Evolutionary conservation across 2,888 invertebrate species (phyloP).

Genomic region (Apamea sordens): DNA sequence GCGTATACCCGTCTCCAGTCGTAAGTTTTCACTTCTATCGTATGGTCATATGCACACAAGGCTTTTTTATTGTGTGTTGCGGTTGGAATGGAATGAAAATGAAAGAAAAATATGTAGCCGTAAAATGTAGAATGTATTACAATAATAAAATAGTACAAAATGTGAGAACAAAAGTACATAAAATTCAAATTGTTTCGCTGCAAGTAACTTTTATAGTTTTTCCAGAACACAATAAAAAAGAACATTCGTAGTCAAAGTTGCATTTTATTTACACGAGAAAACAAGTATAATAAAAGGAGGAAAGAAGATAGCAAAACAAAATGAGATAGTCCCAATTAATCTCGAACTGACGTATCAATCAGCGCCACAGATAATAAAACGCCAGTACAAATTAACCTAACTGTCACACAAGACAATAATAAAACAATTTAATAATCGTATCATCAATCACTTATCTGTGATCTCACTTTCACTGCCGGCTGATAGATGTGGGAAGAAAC

Average conservation of each 20-base stretch:
- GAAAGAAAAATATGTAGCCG: conserved; percentile 14
- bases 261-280: conserved; percentile 4
- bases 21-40: not conserved
- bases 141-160: conserved; percentile 8
- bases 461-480: conserved; percentile 63
- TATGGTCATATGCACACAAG: not conserved
- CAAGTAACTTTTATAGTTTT: conserved; percentile 32
- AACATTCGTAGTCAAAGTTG: conserved; percentile 16
- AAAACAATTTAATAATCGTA: conserved; percentile 59
- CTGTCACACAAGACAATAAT: conserved; percentile 54
- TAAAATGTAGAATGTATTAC: conserved; percentile 35
- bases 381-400: conserved; percentile 44
- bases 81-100: conserved; percentile 27
- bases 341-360: conserved; percentile 41
- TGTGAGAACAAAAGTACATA: conserved; percentile 31
- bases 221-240: conserved; percentile 16
- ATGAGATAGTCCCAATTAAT: conserved; percentile 17
- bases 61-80: not conserved
- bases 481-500: conserved; percentile 54
- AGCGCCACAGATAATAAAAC: conserved; percentile 44
- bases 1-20: not conserved
- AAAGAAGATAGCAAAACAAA: not conserved
- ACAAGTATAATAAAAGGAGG: conserved; percentile 7
- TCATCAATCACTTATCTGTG: conserved; percentile 60
- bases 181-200: conserved; percentile 28